Evolutionary conservation across 1,140 invertebrate genomes (phyloP).

Genomic region (Proctacanthus coquilletti): DNA sequence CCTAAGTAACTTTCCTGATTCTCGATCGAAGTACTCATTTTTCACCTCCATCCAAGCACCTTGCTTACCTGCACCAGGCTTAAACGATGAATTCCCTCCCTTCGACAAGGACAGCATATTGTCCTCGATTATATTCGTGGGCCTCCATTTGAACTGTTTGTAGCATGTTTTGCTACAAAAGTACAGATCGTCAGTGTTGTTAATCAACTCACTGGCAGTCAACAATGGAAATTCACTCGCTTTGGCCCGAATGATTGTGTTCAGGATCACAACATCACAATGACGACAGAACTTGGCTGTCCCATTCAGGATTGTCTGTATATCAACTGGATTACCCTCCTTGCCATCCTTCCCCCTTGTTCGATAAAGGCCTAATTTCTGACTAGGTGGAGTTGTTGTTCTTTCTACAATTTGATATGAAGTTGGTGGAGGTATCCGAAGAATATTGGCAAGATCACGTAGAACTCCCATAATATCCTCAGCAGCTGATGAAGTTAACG

Average conservation of each 20-base stretch:
- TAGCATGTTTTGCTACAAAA: conserved; percentile 79
- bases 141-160: conserved; percentile 46
- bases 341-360: conserved; percentile 72
- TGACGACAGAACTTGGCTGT: conserved; percentile 79
- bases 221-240: conserved; percentile 62
- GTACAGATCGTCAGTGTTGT: conserved; percentile 49
- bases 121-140: conserved; percentile 12
- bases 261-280: conserved; percentile 78
- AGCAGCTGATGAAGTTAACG: conserved; percentile 71
- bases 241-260: conserved; percentile 64
- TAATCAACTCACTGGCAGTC: conserved; percentile 42
- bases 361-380: conserved; percentile 63
- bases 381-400: conserved; percentile 58
- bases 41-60: too few relatives aligned
- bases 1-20: too few relatives aligned
- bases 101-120: too few relatives aligned
- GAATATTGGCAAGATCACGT: conserved; percentile 74
- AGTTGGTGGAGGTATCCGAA: conserved; percentile 77
- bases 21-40: too few relatives aligned
- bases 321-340: conserved; percentile 68
- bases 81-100: conserved; percentile 32
- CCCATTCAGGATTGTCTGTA: conserved; percentile 78
- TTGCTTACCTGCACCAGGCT: conserved; percentile 24
- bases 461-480: conserved; percentile 86
- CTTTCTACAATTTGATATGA: conserved; percentile 71